Conservation (phyloP, 2,113 vertebrate species). For the Phalacrocorax brasilianus region DNA sequence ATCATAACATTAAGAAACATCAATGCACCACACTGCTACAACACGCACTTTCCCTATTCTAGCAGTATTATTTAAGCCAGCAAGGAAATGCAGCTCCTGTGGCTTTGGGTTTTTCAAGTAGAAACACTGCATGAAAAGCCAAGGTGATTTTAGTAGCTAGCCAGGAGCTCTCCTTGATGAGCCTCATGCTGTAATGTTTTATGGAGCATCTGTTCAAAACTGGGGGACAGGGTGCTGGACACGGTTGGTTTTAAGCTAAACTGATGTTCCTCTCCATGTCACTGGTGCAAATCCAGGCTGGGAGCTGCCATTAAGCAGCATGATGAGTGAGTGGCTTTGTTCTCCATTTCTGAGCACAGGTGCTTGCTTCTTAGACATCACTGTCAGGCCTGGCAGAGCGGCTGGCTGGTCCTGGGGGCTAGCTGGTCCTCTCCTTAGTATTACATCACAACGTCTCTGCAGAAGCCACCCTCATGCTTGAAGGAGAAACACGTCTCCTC, state of each 20-base stretch:
- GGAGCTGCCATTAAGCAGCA: neutral
- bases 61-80: neutral
- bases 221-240: fast-evolving
- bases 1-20: neutral
- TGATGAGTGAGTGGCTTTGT: neutral
- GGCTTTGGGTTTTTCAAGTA: neutral
- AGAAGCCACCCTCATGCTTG: neutral
- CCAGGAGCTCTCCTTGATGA: neutral
- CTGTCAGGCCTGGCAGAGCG: neutral
- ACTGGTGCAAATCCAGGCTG: neutral
- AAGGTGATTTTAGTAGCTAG: neutral
- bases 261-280: fast-evolving
- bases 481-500: neutral
- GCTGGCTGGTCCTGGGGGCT: neutral
- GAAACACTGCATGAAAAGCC: neutral
- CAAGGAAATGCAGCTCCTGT: neutral
- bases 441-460: fast-evolving
- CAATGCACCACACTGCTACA: neutral
- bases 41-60: fast-evolving
- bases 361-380: neutral
- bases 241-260: neutral
- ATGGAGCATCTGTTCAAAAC: neutral
- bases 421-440: neutral
- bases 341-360: neutral
- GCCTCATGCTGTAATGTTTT: neutral